A percentile compares a stretch with the other conserved stretches of the same genome.
These are phyloP conservation scores for Gnathonemus longibarbis DNA, from an alignment of 2,113 vertebrate species.

Conservation along the genomic window DNA sequence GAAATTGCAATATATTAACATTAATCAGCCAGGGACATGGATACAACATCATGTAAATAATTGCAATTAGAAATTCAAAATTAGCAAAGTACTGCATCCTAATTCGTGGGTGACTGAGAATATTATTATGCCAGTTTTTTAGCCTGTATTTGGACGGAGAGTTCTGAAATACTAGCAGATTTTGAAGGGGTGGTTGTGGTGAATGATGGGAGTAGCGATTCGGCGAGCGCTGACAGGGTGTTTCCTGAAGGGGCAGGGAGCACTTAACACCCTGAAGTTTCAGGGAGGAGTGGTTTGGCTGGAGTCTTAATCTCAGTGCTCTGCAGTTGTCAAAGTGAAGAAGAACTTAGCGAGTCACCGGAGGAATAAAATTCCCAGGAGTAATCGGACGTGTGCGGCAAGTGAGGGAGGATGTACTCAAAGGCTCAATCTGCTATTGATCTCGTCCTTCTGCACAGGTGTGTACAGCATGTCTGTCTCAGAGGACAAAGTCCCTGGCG, in stretches of 20 bases:
- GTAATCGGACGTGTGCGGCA: neutral
- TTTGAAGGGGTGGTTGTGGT: neutral
- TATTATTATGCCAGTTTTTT: neutral
- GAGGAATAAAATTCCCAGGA: neutral
- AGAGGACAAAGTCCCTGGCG: slow-evolving; percentile 81
- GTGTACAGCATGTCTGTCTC: slow-evolving; percentile 89
- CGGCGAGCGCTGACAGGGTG: neutral
- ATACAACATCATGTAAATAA: slow-evolving; percentile 1
- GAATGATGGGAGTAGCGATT: neutral
- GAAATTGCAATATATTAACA: neutral
- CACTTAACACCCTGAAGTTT: neutral
- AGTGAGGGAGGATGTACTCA: neutral
- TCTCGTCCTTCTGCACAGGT: slow-evolving; percentile 53
- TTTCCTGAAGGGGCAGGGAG: neutral
- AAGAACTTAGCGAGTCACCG: neutral
- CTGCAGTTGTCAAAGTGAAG: neutral
- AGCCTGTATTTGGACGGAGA: neutral
- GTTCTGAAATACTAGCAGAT: neutral
- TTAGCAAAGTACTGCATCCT: neutral
- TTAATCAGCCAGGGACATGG: neutral
- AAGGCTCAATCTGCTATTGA: neutral
- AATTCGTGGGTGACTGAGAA: neutral
- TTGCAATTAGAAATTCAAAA: neutral
- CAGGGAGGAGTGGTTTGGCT: neutral
- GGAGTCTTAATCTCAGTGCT: neutral